Evolutionary conservation across 2,797 vertebrate species (phyloP).

Genomic region (Scolopax rusticola): DNA sequence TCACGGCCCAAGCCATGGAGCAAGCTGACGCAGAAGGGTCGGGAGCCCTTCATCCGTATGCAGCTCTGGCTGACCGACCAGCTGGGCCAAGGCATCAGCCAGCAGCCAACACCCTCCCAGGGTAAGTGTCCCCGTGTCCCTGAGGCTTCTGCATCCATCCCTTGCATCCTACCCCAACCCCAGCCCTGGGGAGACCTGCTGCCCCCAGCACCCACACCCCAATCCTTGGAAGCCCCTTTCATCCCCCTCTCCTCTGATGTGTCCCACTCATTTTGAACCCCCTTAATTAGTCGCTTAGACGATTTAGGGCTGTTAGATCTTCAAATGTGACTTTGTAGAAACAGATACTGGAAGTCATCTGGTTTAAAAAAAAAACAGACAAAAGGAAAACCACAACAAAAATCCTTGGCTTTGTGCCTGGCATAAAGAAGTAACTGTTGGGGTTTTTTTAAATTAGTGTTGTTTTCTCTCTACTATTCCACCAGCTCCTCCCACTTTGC

Average conservation of each 20-base stretch:
- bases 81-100: conserved; percentile 89
- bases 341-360: background rate
- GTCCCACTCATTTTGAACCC: background rate
- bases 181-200: no score
- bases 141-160: background rate
- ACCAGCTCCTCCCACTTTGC: background rate
- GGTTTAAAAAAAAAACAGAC: background rate
- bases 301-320: background rate
- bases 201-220: no score
- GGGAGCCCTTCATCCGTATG: conserved; percentile 99
- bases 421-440: background rate
- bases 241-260: background rate
- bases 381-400: background rate
- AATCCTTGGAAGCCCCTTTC: background rate
- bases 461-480: background rate
- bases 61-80: conserved; percentile 97
- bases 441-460: background rate
- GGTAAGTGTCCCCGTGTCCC: conserved; percentile 66
- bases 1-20: conserved; percentile 98
- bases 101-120: conserved; percentile 76
- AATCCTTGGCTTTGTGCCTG: background rate
- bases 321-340: background rate
- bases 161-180: background rate
- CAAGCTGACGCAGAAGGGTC: conserved; percentile 97
- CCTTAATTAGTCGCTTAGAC: background rate